Conservation (phyloP, 2,797 vertebrate species). For the Decapterus maruadsi region DNA sequence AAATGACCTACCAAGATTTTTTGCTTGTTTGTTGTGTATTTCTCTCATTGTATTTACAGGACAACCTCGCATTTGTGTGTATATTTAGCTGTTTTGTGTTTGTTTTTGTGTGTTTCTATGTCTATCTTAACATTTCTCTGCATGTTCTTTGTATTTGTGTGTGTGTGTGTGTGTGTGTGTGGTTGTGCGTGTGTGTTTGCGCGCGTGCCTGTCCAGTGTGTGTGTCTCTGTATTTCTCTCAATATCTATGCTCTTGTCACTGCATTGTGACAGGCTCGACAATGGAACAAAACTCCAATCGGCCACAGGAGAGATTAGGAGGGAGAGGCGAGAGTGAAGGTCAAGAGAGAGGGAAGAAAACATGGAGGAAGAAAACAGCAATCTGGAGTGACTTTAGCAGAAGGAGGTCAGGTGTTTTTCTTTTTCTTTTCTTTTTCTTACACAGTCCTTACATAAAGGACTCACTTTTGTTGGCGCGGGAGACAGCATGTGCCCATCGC, state of each 20-base stretch:
- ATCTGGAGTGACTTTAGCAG: constrained; percentile 56
- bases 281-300: constrained; percentile 49
- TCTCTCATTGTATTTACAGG: too few relatives aligned
- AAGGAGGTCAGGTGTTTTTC: not conserved
- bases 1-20: too few relatives aligned
- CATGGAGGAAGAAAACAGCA: constrained; percentile 27
- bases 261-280: constrained; percentile 40
- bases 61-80: not conserved
- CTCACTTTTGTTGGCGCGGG: not conserved
- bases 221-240: not conserved
- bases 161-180: not conserved
- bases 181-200: not conserved
- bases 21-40: too few relatives aligned
- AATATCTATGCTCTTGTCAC: constrained; percentile 34
- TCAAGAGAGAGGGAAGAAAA: constrained; percentile 21
- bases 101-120: not conserved
- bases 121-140: not conserved
- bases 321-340: constrained; percentile 26
- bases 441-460: not conserved
- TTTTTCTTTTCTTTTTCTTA: not conserved
- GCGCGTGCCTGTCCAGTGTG: not conserved
- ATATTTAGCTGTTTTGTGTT: not conserved
- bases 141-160: too few relatives aligned
- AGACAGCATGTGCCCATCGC: not conserved
- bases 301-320: constrained; percentile 39